Evolutionary conservation across 2,888 invertebrate genomes (phyloP), one percentile per base, ranked within the genome.

Genomic region (Cosmorhoe ocellata): DNA sequence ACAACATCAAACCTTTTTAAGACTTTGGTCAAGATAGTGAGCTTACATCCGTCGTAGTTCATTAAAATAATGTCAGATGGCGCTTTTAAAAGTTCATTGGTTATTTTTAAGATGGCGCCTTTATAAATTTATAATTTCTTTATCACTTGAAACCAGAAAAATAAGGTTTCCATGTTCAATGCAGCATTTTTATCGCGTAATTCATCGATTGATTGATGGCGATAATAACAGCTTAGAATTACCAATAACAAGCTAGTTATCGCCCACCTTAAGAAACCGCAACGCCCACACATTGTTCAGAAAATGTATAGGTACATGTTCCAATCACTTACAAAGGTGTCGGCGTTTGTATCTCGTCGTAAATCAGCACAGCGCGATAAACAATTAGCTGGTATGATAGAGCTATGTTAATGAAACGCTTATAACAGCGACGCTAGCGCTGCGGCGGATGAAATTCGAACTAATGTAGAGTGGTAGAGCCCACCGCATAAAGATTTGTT

Each of bases 341-440:
- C 81, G 80, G 84, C 83, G 75, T 76, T 79, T 78, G 73, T 81
- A 81, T 85, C 81, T 80, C 67, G 79, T 73, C 66, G 88, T 90
- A 90, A 90, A 91, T 91, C 90, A 90, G 80, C 78, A 76, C 80
- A 81, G 81, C 84, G 78, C 89, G 88, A 90, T 90, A 86, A 90
- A 90, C 90, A 91, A 90, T 91, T 91, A 90, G 90, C 80, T 74
- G 88, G 86, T 82, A 90, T 86, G 87, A 84, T 85, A 85, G n/a
- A n/a, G 85, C 84, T 87, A 89, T 90, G 89, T 90, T 91, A 90
- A 91, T 91, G 90, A 90, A 90, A 90, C 79, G 81, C 71, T 78
- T 76, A 81, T 85, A 81, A 79, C 79, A 68, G 40, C 71, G 67
- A 73, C 66, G 61, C 66, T 69, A 76, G 76, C 77, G 79, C 77